Conservation (phyloP, 2,888 invertebrate genomes). For the Didymodactylos carnosus region DNA sequence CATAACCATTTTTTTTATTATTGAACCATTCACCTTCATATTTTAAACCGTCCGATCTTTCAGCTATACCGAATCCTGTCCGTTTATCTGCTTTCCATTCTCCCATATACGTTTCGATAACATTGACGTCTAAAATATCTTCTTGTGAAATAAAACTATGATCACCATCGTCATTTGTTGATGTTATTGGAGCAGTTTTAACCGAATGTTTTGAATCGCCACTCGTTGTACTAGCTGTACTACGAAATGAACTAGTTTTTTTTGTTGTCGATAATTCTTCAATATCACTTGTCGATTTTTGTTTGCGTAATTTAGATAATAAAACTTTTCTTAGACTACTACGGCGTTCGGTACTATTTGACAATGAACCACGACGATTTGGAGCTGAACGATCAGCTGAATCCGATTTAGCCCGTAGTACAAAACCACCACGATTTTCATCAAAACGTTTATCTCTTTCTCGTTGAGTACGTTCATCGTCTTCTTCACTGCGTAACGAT, state of each 20-base stretch:
- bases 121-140: conserved; percentile 68
- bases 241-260: conserved; percentile 11
- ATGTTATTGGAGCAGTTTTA: conserved; percentile 60
- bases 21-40: conserved; percentile 99
- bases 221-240: conserved; percentile 23
- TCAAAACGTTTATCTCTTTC: conserved; percentile 44
- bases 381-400: not conserved
- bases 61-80: conserved; percentile 88
- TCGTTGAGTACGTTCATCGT: conserved; percentile 27
- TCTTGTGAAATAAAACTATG: conserved; percentile 44
- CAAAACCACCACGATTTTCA: conserved; percentile 88
- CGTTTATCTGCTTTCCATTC: conserved; percentile 99
- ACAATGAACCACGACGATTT: not conserved
- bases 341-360: not conserved
- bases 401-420: conserved; percentile 48
- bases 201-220: conserved; percentile 41
- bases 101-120: conserved; percentile 91
- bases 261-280: conserved; percentile 57
- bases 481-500: conserved; percentile 33
- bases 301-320: conserved; percentile 60
- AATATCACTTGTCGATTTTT: conserved; percentile 67
- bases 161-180: conserved; percentile 23
- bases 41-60: conserved; percentile 82
- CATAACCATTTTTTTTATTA: conserved; percentile 97
- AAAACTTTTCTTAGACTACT: conserved; percentile 24